Evolutionary conservation across 2,888 invertebrate species (phyloP), one percentile per base, ranked within the genome.

Genomic region (Lochmaea crataegi): DNA sequence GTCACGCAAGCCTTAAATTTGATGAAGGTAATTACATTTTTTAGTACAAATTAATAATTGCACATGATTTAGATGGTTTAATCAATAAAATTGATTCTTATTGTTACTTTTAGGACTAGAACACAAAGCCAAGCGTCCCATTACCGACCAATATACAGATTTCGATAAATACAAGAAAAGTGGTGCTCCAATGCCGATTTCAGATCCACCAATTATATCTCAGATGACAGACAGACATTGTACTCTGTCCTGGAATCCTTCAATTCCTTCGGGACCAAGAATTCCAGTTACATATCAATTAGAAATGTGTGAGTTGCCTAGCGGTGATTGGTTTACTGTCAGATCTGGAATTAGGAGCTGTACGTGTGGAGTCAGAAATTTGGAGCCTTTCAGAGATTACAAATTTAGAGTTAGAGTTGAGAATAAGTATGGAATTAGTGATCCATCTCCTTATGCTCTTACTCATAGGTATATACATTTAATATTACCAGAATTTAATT

Each of bases 381-480:
- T 99, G 77, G 94, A 96, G 83, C 97, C 98, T 1, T 95, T 96
- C 89, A 91, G 94, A 77, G 98, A 98, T 87, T 99, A 99, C 88
- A 94, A 94, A 86, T 97, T 98, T 90, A 91, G 99, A 74, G 92
- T 99, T 53, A 91, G 98, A 51, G 99, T 99, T 2, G 98, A 98
- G 86, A 99, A 99, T 88, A 95, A 96, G 85, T 96, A 94, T 85
- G 99, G 99, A 58, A 92, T 97, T 78, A 97, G 97, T 87, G 98
- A 99, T 85, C 98, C 99, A 0, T 97, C 97, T 71, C 97, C 98
- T 0, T 94, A 93, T 84, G 95, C 95, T 2, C 90, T 93, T 81
- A 96, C 96, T 0, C 93, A 94, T 83, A 88, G 89, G 88, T 88
- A 75, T 56, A 48, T 68, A 42, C 16, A 63, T 38, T 11, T 12